Evolutionary conservation across 2,113 vertebrate species (phyloP).

Genomic region (Lipotes vexillifer): DNA sequence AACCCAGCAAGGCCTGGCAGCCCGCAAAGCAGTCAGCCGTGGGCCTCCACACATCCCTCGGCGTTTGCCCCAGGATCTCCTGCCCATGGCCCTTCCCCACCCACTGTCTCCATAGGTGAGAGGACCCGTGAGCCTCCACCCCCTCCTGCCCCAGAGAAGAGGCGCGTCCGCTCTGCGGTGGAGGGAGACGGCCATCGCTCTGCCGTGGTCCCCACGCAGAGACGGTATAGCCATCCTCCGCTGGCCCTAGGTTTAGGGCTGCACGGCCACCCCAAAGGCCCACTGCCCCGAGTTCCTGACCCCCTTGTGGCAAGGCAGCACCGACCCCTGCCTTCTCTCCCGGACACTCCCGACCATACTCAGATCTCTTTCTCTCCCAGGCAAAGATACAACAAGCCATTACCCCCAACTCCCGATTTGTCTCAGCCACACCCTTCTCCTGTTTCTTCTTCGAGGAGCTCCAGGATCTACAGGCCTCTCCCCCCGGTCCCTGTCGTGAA

Average conservation of each 20-base stretch:
- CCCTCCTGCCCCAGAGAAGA: background rate
- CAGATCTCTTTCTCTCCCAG: background rate
- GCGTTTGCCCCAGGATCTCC: background rate
- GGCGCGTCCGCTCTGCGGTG: accelerated
- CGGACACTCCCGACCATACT: background rate
- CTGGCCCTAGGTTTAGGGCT: background rate
- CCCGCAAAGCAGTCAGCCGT: background rate
- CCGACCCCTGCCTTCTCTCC: conserved; percentile 52
- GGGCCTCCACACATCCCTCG: background rate
- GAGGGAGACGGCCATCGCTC: background rate
- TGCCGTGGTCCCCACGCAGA: accelerated
- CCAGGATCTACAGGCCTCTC: conserved; percentile 39
- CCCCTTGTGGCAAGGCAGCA: background rate
- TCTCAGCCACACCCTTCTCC: background rate
- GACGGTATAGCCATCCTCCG: background rate
- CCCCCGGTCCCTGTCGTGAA: conserved; percentile 15
- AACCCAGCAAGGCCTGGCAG: background rate
- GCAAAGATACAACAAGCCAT: background rate
- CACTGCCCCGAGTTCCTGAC: background rate
- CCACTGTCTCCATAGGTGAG: background rate
- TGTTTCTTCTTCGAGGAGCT: background rate
- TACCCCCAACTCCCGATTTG: conserved; percentile 24
- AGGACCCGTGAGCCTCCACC: background rate
- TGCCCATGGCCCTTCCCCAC: background rate
- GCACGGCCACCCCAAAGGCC: background rate